A percentile compares a stretch with the other conserved stretches of the same genome.
Evolutionary conservation across 2,888 invertebrate genomes (phyloP).

Genomic region (Lottia scabra): DNA sequence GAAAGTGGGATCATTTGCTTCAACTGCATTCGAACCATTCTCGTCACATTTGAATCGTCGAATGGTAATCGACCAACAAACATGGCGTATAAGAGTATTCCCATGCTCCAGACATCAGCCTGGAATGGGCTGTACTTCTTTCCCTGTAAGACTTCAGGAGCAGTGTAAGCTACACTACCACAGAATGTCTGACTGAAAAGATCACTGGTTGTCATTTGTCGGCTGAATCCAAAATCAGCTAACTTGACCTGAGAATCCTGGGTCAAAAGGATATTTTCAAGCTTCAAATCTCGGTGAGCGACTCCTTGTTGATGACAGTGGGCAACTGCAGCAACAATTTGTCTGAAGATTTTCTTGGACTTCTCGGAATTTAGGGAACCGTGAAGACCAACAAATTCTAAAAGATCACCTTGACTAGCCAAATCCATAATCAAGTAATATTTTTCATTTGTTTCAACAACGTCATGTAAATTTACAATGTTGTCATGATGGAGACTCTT

Average conservation of each 20-base stretch:
- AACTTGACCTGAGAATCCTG: not conserved
- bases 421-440: conserved; percentile 2
- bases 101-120: not conserved
- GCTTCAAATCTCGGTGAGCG: conserved; percentile 7
- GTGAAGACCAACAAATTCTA: conserved; percentile 5
- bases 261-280: not conserved
- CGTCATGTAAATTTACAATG: not conserved
- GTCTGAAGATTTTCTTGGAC: conserved; percentile 2
- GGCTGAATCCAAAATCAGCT: conserved; percentile 4
- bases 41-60: conserved; percentile 1
- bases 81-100: not conserved
- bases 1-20: not conserved
- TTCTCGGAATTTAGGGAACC: not conserved
- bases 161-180: conserved; percentile 6
- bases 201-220: conserved; percentile 1
- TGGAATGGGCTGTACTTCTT: not conserved
- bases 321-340: conserved; percentile 1
- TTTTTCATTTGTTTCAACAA: not conserved
- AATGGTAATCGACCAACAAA: conserved; percentile 5
- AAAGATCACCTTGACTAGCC: not conserved
- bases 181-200: conserved; percentile 1
- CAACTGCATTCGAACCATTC: not conserved
- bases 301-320: not conserved
- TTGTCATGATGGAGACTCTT: not conserved
- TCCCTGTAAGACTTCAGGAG: not conserved